Evolutionary conservation across 2,888 invertebrate genomes (phyloP).

Genomic region (Pharmacophagus antenor): DNA sequence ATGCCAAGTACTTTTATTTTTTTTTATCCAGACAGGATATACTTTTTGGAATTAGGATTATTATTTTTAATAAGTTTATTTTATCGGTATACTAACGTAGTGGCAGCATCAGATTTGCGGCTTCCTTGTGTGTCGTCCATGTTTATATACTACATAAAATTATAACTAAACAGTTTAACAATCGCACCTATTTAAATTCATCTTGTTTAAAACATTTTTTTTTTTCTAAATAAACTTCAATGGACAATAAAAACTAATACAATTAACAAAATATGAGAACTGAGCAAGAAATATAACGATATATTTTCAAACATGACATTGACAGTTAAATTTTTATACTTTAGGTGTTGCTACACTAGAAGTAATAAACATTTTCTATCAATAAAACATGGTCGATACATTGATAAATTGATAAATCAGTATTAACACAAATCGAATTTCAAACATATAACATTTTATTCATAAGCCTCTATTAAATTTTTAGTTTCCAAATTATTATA

Average conservation of each 20-base stretch:
- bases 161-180: slow-evolving; percentile 7
- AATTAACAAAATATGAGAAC: not conserved
- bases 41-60: too few relatives aligned
- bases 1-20: too few relatives aligned
- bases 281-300: not conserved
- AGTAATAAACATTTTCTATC: not conserved
- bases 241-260: not conserved
- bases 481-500: too few relatives aligned
- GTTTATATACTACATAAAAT: too few relatives aligned
- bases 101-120: slow-evolving; percentile 49
- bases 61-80: too few relatives aligned
- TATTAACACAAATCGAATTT: too few relatives aligned
- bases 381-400: too few relatives aligned
- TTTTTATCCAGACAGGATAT: too few relatives aligned
- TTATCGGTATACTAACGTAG: slow-evolving; percentile 54
- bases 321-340: too few relatives aligned
- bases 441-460: too few relatives aligned
- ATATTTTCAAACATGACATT: slow-evolving; percentile 22
- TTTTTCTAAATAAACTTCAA: not conserved
- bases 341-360: not conserved
- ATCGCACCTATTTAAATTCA: slow-evolving; percentile 2
- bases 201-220: not conserved
- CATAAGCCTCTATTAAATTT: too few relatives aligned
- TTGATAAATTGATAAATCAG: too few relatives aligned
- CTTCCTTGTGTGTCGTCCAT: slow-evolving; percentile 63